phyloP scores from a whole-genome alignment of 2,797 vertebrate species.

The Erpetoichthys calabaricus region DNA sequence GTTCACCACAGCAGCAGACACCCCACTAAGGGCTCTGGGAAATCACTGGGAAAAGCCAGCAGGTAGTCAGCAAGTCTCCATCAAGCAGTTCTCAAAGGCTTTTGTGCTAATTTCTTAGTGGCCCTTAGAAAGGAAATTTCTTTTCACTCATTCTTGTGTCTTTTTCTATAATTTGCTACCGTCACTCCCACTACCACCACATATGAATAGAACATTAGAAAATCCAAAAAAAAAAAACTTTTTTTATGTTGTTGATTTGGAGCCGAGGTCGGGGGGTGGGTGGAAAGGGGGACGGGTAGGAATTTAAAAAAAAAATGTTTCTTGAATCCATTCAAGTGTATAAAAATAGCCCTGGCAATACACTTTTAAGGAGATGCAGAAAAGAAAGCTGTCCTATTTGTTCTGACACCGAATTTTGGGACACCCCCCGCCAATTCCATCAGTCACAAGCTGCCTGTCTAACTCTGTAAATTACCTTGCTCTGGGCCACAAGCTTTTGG shows the following conservation, averaged over 20 bases:
- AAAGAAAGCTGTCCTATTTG: not conserved
- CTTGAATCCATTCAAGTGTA: conserved; percentile 2
- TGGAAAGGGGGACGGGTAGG: conserved; percentile 7
- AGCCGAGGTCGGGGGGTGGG: conserved; percentile 8
- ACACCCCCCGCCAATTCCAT: conserved; percentile 24
- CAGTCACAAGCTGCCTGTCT: conserved; percentile 47
- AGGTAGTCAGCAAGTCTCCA: not conserved
- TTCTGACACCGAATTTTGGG: not conserved
- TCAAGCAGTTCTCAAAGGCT: not conserved
- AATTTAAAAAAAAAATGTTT: conserved; percentile 5
- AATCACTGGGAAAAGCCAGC: not conserved
- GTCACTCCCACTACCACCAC: not conserved
- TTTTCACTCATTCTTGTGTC: conserved; percentile 5
- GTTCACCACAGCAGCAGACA: not conserved
- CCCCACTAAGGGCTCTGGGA: not conserved
- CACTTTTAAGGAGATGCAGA: conserved; percentile 4
- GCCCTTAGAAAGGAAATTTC: conserved; percentile 1
- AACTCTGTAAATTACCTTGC: conserved; percentile 37
- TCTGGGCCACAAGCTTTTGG: conserved; percentile 38
- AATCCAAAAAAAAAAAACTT: conserved; percentile 18
- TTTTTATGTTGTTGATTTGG: conserved; percentile 19
- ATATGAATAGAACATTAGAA: conserved; percentile 1
- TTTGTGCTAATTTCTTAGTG: conserved; percentile 3
- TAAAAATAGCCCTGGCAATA: too few species aligned
- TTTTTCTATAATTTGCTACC: conserved; percentile 5